Evolutionary conservation across 1,140 invertebrate species (phyloP), one percentile per base, ranked within the genome.

Genomic region (Portunus trituberculatus): DNA sequence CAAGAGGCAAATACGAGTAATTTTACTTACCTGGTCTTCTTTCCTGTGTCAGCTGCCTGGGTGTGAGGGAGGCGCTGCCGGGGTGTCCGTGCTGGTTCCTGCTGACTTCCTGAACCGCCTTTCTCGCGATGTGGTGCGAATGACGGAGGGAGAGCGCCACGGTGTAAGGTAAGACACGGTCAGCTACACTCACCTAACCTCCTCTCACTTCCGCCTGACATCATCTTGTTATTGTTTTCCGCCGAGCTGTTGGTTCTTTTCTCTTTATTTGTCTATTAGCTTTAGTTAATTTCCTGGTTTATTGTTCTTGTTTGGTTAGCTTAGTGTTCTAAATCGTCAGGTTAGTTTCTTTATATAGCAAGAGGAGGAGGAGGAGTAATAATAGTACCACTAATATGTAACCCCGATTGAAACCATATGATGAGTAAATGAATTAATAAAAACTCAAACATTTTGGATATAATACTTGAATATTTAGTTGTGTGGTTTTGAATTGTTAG

Each of bases 61-160:
- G 20, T 96, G 96, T 76, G 96, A 96, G 92, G 96, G 96, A 32
- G 94, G 94, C 16, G 94, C 96, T 10, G 84, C 91, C 12, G 91
- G 94, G 4, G 96, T 96, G 67, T 96, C 96, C 12, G 96, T 96
- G 45, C 46, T 96, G 92, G 96, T 96, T 14, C 94, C 96, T 46
- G 96, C 96, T 14, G 96, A 96, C 94, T 96, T 96, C 82, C 96
- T 96, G 46, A 96, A 95, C 94, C 91, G 96, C 29, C 92, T 96
- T 28, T 89, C 96, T 3, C 84, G 96, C n/a, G 96, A 96, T 52
- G 96, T 96, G 87, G 96, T 96, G 20, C 76, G 96, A 12, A 95
- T 96, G 87, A 96, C 96, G 52, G 96, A 96, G 28, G 96, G 96
- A 29, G 96, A 96, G 88, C 14, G 87, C 10, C 93, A 96, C 28